Evolutionary conservation across 1,140 invertebrate genomes (phyloP), one percentile per base, ranked within the genome.

Genomic region (Drosophila simulans): DNA sequence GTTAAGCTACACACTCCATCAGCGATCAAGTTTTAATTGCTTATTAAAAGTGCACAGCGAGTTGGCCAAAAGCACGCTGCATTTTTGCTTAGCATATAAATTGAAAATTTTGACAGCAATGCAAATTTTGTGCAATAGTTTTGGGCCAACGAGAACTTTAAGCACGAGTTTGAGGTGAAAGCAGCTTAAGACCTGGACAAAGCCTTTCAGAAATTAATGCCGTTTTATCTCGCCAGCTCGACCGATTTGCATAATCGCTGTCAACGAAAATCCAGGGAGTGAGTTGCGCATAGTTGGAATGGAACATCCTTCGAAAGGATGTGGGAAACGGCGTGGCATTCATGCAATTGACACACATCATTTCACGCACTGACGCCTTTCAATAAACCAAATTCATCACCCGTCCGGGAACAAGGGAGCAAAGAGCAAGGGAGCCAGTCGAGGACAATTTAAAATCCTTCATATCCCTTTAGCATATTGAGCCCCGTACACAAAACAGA

Each of bases 301-400:
- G 49, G 49, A 34, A 31, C 2, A 31, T 37, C 31, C 17, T 17
- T n/a, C 10, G 27, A 37, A 45, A n/a, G 22, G 52, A 48, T 35
- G 34, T 39, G 58, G 40, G 53, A 54, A 35, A 59, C 40, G 63
- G 43, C 37, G 49, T 59, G 46, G 46, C 55, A 80, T 62, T 79
- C 77, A 84, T 92, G 91, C 90, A 86, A 92, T 92, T 92, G 91
- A 92, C 91, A 92, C 91, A 92, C 91, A 92, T 92, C 91, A 92
- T 92, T 92, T 92, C 82, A 92, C 91, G 91, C 90, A 77, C 91
- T 92, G 91, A 83, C 91, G 91, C 91, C 85, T 91, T 90, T 92
- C 90, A 92, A 92, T 92, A 91, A 91, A 91, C 81, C 83, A 81
- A 88, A 91, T 90, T 91, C 88, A 91, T 89, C 77, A 88, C 80